Evolutionary conservation across 2,888 invertebrate genomes (phyloP).

Genomic region (Baronia brevicornis): DNA sequence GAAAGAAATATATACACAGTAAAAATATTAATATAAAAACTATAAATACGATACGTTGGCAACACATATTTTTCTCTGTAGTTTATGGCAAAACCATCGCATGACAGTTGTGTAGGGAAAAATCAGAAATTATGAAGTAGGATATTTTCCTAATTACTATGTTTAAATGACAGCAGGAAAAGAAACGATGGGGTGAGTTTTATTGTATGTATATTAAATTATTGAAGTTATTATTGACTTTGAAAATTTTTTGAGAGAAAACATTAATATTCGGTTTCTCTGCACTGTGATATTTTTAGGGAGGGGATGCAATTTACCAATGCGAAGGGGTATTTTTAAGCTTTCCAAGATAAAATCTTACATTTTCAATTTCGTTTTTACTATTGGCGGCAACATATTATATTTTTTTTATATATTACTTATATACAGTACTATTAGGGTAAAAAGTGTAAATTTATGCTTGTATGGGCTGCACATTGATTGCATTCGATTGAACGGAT

Average conservation of each 20-base stretch:
- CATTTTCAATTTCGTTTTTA: slow-evolving; percentile 11
- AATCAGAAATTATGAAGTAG: slow-evolving; percentile 32
- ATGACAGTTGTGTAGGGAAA: slow-evolving; percentile 30
- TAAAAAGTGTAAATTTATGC: slow-evolving; percentile 7
- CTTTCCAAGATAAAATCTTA: slow-evolving; percentile 22
- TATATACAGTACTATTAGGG: not conserved
- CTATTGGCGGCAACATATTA: slow-evolving; percentile 13
- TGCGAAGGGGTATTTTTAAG: slow-evolving; percentile 65
- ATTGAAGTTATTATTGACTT: not conserved
- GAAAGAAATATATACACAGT: no score
- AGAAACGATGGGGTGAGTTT: slow-evolving; percentile 86
- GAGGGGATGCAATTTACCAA: slow-evolving; percentile 72
- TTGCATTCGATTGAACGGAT: slow-evolving; percentile 58
- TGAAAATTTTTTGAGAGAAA: slow-evolving; percentile 11
- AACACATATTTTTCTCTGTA: slow-evolving; percentile 17
- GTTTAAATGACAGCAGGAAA: slow-evolving; percentile 87
- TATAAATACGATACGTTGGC: no score
- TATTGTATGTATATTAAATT: slow-evolving; percentile 16
- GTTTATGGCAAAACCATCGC: slow-evolving; percentile 27
- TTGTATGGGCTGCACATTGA: slow-evolving; percentile 41
- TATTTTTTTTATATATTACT: slow-evolving; percentile 8
- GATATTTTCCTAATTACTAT: slow-evolving; percentile 51
- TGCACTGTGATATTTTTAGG: slow-evolving; percentile 64
- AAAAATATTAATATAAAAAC: no score
- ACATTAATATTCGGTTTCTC: slow-evolving; percentile 38